Percentiles rank a stretch among this genome's conserved stretches.
Conservation (phyloP, 2,888 invertebrate species). For the Leucoma salicis region DNA sequence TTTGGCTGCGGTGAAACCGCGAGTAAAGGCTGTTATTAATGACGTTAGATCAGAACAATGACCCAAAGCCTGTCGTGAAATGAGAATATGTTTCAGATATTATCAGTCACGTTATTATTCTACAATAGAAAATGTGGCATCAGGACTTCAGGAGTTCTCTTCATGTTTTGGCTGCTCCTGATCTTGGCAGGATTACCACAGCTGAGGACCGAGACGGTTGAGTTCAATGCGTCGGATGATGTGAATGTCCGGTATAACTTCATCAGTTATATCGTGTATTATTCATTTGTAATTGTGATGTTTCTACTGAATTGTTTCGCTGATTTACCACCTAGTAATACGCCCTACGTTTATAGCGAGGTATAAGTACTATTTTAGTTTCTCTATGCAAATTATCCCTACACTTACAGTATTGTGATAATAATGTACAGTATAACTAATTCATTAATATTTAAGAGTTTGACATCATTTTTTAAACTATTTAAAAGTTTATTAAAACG, state of each 20-base stretch:
- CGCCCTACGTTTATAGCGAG: constrained; percentile 82
- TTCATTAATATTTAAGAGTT: too few species aligned
- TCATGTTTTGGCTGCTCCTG: constrained; percentile 93
- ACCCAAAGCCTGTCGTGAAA: too few species aligned
- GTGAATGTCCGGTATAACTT: constrained; percentile 84
- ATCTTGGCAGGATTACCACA: constrained; percentile 87
- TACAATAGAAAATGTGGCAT: constrained; percentile 92
- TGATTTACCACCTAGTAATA: constrained; percentile 85
- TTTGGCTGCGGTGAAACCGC: too few species aligned
- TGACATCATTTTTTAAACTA: too few species aligned
- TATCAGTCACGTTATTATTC: constrained; percentile 86
- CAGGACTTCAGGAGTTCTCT: constrained; percentile 93
- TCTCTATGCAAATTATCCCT: neutral
- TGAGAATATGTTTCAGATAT: constrained; percentile 83
- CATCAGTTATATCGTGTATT: constrained; percentile 90
- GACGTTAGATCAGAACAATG: too few species aligned
- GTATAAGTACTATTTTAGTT: neutral
- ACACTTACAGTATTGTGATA: neutral
- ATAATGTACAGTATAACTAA: too few species aligned
- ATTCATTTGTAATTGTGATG: constrained; percentile 85
- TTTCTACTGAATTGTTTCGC: constrained; percentile 90
- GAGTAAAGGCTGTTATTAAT: too few species aligned
- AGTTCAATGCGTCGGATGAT: constrained; percentile 56
- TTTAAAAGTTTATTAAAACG: too few species aligned
- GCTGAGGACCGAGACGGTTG: constrained; percentile 84